Conservation (phyloP, 2,888 invertebrate species). For the Blera fallax region DNA sequence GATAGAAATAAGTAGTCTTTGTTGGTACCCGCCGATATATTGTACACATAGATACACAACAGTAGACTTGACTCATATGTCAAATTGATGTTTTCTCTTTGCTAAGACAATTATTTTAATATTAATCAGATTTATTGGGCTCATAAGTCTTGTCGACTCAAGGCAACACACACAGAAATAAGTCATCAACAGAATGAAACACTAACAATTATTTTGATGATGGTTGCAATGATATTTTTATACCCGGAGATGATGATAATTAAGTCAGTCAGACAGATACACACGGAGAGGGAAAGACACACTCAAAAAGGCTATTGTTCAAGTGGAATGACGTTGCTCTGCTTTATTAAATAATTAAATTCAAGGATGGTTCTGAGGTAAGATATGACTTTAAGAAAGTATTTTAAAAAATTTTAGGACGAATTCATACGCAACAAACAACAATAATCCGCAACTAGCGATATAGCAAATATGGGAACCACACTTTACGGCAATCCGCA, state of each 20-base stretch:
- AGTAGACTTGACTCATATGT: neutral
- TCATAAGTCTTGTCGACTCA: constrained; percentile 38
- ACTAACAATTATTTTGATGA: constrained; percentile 32
- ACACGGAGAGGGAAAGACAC: neutral
- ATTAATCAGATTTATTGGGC: constrained; percentile 60
- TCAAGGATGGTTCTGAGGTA: neutral
- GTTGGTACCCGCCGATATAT: neutral
- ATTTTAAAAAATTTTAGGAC: too few species aligned
- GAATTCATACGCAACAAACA: too few species aligned
- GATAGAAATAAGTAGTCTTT: neutral
- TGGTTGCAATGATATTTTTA: constrained; percentile 1
- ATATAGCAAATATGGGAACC: too few species aligned
- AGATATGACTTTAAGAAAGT: too few species aligned
- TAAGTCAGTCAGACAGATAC: neutral
- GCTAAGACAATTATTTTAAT: constrained; percentile 52
- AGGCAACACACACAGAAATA: neutral
- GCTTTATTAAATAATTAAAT: neutral
- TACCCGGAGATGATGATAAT: neutral
- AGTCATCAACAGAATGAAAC: neutral
- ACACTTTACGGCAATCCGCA: too few species aligned
- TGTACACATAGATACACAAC: neutral
- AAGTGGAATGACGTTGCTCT: neutral
- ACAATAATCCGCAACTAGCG: too few species aligned
- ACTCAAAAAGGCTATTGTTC: neutral
- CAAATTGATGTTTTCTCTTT: constrained; percentile 26